Base-by-base conservation (phyloP, 2,888 invertebrate species). In the Calliphora vomitoria region DNA sequence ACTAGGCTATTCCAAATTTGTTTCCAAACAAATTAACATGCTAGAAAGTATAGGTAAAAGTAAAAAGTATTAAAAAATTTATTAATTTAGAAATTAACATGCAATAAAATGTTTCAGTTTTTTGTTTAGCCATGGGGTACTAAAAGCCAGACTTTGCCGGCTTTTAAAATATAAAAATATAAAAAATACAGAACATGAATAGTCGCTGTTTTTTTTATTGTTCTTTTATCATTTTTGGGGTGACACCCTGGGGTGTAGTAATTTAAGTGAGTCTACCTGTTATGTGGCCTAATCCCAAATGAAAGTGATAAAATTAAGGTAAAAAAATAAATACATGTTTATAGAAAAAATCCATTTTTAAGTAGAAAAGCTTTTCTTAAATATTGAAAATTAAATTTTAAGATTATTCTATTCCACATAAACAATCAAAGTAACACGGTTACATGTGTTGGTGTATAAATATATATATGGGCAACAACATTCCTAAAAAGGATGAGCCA, bases 401-500 rank as follows among this genome's bases (percentile, higher is more conserved):
- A 31, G 18, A 71, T 64, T 58, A 18, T 25, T 76, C 76, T 58
- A 60, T 69, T 68, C 5, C 44, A 50, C 74, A 58, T 41, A 79
- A 66, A 74, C 66, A 75, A 71, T 69, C 55, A 72, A 76, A 81
- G 75, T 83, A 66, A 76, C 47, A 75, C 69, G 55, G 25, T 62
- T 53, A 55, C 38, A 76, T 74, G 25, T 75, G 25, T 25, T 38
- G 10, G 25, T 41, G 10, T 41, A 8, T 69, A 0, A 6, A 38
- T 18, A 20, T n/a, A 35, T 18, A n/a, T 72, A 66, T 74, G 38
- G 66, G 60, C 72, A 69, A 62, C 62, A 85, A 81, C 62, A 60
- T 62, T 69, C 10, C 62, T 41, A 10, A 76, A 82, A 86, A 68
- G 81, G 66, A 79, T 82, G 79, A 86, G 79, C 85, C 87, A 87